phyloP scores from a whole-genome alignment of 1,140 invertebrate genomes.

The Trissolcus basalis region DNA sequence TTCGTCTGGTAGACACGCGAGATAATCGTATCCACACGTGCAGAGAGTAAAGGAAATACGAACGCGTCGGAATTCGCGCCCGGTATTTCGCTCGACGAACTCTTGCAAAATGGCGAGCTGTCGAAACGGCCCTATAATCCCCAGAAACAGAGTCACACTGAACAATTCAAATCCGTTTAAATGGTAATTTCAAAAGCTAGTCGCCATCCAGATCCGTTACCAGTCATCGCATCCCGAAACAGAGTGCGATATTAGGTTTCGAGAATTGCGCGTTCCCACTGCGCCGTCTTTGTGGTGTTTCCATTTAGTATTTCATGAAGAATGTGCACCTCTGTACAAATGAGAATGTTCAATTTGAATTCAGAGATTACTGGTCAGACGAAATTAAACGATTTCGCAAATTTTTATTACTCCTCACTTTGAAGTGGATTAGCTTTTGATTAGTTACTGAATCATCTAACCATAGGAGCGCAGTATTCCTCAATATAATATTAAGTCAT shows the following conservation, averaged over 20 bases:
- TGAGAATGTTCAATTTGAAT: too few species aligned
- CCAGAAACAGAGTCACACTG: conserved; percentile 59
- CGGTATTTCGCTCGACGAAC: conserved; percentile 55
- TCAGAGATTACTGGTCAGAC: too few species aligned
- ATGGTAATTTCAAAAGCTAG: conserved; percentile 67
- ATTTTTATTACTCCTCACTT: too few species aligned
- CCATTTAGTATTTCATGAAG: conserved; percentile 15
- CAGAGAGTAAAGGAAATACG: conserved; percentile 55
- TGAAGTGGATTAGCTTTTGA: too few species aligned
- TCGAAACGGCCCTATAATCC: conserved; percentile 64
- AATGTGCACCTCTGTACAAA: too few species aligned
- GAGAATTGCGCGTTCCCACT: too few species aligned
- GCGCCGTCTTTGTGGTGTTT: conserved; percentile 18
- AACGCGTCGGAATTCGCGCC: conserved; percentile 52
- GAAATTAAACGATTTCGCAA: too few species aligned
- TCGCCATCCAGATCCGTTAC: conserved; percentile 52
- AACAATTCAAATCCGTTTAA: conserved; percentile 70
- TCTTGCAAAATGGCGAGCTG: conserved; percentile 49
- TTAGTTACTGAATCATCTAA: too few species aligned
- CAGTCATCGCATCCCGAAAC: conserved; percentile 36
- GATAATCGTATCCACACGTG: conserved; percentile 54
- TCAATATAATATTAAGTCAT: too few species aligned
- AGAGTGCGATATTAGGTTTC: conserved; percentile 4
- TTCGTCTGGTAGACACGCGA: conserved; percentile 36
- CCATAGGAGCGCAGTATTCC: too few species aligned